Percentiles rank a stretch among this genome's conserved stretches.
phyloP scores from a whole-genome alignment of 2,888 invertebrate species.

The Chouioia cunea region DNA sequence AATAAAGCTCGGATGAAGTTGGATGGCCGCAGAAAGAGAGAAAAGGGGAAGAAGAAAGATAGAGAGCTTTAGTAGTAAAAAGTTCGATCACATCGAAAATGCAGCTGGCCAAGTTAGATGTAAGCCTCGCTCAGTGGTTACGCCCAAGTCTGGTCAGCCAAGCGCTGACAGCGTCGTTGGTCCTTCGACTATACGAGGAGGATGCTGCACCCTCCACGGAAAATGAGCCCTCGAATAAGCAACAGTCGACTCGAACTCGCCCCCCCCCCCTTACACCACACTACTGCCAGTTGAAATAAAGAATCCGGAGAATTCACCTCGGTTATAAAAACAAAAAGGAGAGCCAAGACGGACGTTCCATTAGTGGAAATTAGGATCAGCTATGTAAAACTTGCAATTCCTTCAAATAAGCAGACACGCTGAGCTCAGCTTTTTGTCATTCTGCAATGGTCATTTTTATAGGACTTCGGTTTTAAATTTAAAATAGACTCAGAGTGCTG shows the following conservation, averaged over 20 bases:
- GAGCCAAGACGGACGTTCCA: conserved; percentile 35
- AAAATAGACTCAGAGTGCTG: not conserved
- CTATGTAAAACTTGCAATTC: conserved; percentile 44
- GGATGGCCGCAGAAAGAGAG: not conserved
- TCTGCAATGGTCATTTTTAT: conserved; percentile 23
- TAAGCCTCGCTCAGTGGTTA: conserved; percentile 55
- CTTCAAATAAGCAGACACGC: conserved; percentile 23
- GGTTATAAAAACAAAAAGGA: conserved; percentile 17
- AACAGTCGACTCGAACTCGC: conserved; percentile 14
- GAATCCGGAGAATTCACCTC: conserved; percentile 9
- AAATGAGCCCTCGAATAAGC: conserved; percentile 51
- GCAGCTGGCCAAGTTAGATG: conserved; percentile 6
- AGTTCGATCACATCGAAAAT: conserved; percentile 6
- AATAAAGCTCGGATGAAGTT: too few relatives aligned
- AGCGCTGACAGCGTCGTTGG: conserved; percentile 46
- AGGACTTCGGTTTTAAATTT: not conserved
- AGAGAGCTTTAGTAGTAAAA: not conserved
- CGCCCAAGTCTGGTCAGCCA: conserved; percentile 62
- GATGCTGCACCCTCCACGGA: conserved; percentile 44
- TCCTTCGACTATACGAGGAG: conserved; percentile 47
- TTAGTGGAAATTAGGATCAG: conserved; percentile 45
- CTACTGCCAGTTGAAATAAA: conserved; percentile 12
- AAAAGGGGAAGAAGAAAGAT: not conserved
- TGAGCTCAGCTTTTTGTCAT: conserved; percentile 16
- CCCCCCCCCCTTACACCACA: not conserved